Conservation (phyloP, 1,140 invertebrate species). For the Pseudomyrmex dendroicus region DNA sequence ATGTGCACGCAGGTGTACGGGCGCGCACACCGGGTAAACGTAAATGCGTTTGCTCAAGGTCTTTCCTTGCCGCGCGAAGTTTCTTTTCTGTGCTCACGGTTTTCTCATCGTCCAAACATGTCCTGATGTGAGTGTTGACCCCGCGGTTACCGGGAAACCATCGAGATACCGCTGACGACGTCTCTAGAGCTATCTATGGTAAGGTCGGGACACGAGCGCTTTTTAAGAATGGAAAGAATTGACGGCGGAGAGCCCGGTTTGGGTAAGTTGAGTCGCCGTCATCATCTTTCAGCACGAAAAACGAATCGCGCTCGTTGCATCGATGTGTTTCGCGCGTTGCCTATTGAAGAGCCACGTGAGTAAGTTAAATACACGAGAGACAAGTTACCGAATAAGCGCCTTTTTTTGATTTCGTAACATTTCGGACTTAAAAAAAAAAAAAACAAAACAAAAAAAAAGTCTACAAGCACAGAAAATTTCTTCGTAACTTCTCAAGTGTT, state of each 20-base stretch:
- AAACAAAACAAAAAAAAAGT: not conserved
- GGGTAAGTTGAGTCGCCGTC: slow-evolving; percentile 68
- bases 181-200: slow-evolving; percentile 70
- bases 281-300: slow-evolving; percentile 39
- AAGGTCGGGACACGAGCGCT: slow-evolving; percentile 48
- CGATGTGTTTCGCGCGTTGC: not conserved
- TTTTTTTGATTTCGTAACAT: not conserved
- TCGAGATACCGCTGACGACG: slow-evolving; percentile 63
- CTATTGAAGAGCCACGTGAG: not conserved
- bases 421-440: not conserved
- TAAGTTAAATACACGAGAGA: not conserved
- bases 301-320: slow-evolving; percentile 24
- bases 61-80: slow-evolving; percentile 63
- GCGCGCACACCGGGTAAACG: slow-evolving; percentile 37
- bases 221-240: slow-evolving; percentile 70
- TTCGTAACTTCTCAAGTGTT: not conserved
- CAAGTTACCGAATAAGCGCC: not conserved
- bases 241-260: slow-evolving; percentile 58
- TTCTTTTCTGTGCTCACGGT: slow-evolving; percentile 66
- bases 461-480: not conserved
- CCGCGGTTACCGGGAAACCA: slow-evolving; percentile 71
- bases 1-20: slow-evolving; percentile 67
- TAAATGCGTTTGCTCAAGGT: slow-evolving; percentile 68
- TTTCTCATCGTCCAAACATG: slow-evolving; percentile 75
- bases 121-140: slow-evolving; percentile 73